A percentile compares a stretch with the other conserved stretches of the same genome.
phyloP scores from a whole-genome alignment of 2,797 vertebrate genomes.

The Gymnoscopelus braueri region DNA sequence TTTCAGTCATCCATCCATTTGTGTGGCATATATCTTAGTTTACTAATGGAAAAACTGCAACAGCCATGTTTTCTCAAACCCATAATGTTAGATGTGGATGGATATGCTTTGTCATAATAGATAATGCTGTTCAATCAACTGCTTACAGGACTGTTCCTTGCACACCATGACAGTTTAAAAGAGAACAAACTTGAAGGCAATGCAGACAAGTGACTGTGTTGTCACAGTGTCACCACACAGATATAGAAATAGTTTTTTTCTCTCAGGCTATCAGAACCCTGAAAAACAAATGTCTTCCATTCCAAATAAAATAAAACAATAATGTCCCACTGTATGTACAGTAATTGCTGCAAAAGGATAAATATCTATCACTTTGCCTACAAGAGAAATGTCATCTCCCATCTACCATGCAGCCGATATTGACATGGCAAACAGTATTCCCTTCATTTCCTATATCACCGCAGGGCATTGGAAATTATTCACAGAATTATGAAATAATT shows the following conservation, averaged over 20 bases:
- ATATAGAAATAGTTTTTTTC: too few species aligned
- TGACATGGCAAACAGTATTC: background rate
- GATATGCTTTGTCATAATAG: background rate
- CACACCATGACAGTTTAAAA: background rate
- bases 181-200: background rate
- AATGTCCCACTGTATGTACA: background rate
- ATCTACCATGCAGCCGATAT: background rate
- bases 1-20: conserved; percentile 13
- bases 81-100: background rate
- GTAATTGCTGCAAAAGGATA: too few species aligned
- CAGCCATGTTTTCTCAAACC: background rate
- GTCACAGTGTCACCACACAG: too few species aligned
- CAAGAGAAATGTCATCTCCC: background rate
- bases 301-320: background rate
- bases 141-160: background rate
- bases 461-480: background rate
- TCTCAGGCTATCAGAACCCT: too few species aligned
- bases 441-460: background rate
- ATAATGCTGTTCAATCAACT: background rate
- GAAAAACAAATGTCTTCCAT: too few species aligned
- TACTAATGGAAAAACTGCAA: background rate
- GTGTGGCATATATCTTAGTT: background rate
- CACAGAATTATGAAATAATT: conserved; percentile 18
- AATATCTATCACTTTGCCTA: background rate
- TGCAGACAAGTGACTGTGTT: too few species aligned